Conservation (phyloP, 2,113 vertebrate species). For the Leiothrix lutea region DNA sequence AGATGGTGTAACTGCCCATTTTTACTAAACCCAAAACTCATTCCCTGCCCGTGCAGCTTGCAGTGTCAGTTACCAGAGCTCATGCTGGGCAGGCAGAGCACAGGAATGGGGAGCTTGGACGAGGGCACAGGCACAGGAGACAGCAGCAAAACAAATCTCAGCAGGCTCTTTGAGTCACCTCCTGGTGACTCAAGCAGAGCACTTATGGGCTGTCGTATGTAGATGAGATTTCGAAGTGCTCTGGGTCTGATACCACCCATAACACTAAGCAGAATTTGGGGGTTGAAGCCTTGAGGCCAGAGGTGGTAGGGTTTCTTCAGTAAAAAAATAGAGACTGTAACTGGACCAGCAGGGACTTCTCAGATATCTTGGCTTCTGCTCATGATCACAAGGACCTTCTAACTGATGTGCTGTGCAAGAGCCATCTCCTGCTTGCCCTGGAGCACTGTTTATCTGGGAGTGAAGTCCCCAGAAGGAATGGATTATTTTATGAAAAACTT, state of each 20-base stretch:
- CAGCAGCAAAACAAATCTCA: background rate
- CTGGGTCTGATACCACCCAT: background rate
- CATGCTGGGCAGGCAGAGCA: background rate
- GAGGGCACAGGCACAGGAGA: background rate
- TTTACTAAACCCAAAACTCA: slow-evolving; percentile 5
- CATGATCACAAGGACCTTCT: background rate
- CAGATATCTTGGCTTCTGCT: background rate
- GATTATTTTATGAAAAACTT: background rate
- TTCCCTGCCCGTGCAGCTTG: background rate
- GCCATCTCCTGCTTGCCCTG: background rate
- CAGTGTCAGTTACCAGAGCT: background rate
- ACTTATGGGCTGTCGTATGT: accelerated
- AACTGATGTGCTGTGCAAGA: background rate
- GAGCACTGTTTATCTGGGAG: background rate
- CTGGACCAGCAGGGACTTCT: background rate
- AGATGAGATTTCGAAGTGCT: background rate
- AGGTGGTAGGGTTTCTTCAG: background rate
- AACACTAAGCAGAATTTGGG: background rate
- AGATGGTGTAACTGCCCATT: background rate
- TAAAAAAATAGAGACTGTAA: background rate
- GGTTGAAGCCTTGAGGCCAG: background rate
- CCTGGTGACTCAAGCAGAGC: background rate
- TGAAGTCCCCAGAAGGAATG: background rate
- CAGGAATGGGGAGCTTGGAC: background rate
- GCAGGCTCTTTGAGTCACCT: background rate